Evolutionary conservation across 2,888 invertebrate genomes (phyloP), one percentile per base, ranked within the genome.

Genomic region (Ceriagrion tenellum): DNA sequence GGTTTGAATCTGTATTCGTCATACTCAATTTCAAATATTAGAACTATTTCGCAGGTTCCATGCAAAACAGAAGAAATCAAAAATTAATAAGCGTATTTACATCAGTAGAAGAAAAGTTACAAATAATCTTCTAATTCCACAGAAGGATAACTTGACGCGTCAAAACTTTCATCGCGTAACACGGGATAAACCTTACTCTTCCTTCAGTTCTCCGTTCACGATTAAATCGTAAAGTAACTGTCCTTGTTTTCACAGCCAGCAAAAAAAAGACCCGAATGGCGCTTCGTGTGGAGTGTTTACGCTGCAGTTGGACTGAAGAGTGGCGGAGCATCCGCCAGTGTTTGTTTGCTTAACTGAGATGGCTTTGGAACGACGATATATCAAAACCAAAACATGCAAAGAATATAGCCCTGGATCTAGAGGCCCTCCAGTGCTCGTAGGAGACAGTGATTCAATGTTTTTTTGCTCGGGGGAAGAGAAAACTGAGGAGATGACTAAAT

Each of bases 311-410:
- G 35, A 81, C 30, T 81, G 81, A 0, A 16, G 81, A 81, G 81
- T 30, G 35, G 81, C 16, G 35, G 16, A 81, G 81, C 35, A 74
- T 74, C 30, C 30, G 23, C 74, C 35, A 35, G 81, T 35, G 81
- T 81, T 81, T 81, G 81, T 81, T 81, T 30, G 13, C 81, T 81
- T 81, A 35, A 35, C 35, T 81, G 30, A 35, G 81, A 81, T 81
- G 81, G 81, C 35, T 81, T 35, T 10, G 81, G 18, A 35, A 13
- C 81, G 81, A 81, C 81, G 81, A 81, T 35, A 81, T 81, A 81
- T 30, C 81, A 81, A 81, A 81, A 81, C 81, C 81, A 81, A 81
- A 81, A 81, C 81, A 81, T 13, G 81, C 23, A 81, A 81, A 35
- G 81, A 81, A 81, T 81, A 81, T 81, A 81, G 35, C 81, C 81